phyloP scores from a whole-genome alignment of 64 coral and sea anemone genomes.

The Dendronephthya gigantea region DNA sequence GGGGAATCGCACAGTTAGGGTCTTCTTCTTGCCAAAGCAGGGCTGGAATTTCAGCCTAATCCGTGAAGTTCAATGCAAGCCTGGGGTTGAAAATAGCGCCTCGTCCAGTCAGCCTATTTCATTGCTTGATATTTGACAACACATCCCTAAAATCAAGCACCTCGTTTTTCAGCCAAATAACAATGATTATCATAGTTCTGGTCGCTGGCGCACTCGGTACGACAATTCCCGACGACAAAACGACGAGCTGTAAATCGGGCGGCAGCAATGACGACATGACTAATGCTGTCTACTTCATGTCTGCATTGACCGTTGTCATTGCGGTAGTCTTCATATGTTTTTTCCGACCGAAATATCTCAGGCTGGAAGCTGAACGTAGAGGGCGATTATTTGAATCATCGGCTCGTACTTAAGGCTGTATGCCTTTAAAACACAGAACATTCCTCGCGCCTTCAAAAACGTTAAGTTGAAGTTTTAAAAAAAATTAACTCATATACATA shows the following conservation, averaged over 20 bases:
- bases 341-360: conserved; percentile 40
- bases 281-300: conserved; percentile 37
- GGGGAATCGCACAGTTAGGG: too few species aligned
- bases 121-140: too few species aligned
- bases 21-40: too few species aligned
- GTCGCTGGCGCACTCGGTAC: neutral
- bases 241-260: conserved; percentile 21
- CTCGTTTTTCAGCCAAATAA: neutral
- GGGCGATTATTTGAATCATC: neutral
- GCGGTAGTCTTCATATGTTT: conserved; percentile 36
- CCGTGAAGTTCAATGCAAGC: too few species aligned
- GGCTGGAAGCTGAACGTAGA: conserved; percentile 32
- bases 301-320: conserved; percentile 25
- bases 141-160: neutral
- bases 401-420: too few species aligned
- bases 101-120: too few species aligned
- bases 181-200: conserved; percentile 10
- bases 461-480: too few species aligned
- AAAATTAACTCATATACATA: too few species aligned
- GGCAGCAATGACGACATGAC: conserved; percentile 23
- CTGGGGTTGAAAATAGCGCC: too few species aligned
- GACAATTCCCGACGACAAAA: neutral
- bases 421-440: too few species aligned
- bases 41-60: too few species aligned
- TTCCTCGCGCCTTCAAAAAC: too few species aligned